A percentile compares a stretch with the other conserved stretches of the same genome.
Conservation (phyloP, 2,888 invertebrate species). For the Mesoligia furuncula region DNA sequence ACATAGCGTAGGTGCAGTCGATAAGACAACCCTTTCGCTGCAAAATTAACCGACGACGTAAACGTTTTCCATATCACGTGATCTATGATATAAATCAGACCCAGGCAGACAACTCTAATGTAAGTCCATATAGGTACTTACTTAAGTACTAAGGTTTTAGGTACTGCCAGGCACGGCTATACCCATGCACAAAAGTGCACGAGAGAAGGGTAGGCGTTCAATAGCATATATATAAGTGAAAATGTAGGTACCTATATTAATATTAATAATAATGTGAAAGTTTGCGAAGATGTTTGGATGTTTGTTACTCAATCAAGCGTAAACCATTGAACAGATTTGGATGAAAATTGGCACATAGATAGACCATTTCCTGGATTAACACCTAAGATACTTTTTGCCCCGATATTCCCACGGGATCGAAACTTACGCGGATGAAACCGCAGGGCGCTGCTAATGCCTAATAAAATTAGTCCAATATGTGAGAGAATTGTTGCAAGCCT, state of each 20-base stretch:
- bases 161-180: slow-evolving; percentile 24
- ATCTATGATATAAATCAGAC: slow-evolving; percentile 8
- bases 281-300: too few relatives aligned
- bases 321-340: too few relatives aligned
- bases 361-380: too few relatives aligned
- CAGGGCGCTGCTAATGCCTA: neutral
- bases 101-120: neutral
- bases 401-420: too few relatives aligned
- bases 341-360: too few relatives aligned
- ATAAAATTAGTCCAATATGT: slow-evolving; percentile 12
- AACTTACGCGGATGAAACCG: too few relatives aligned
- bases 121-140: neutral
- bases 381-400: too few relatives aligned
- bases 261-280: too few relatives aligned
- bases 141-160: slow-evolving; percentile 18
- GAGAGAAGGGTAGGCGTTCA: neutral
- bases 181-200: slow-evolving; percentile 38
- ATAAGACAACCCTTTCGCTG: slow-evolving; percentile 5
- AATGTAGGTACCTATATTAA: neutral
- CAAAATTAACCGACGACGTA: neutral
- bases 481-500: slow-evolving; percentile 18
- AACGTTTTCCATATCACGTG: neutral
- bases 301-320: too few relatives aligned
- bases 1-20: neutral
- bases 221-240: neutral